Percentiles rank a stretch among this genome's conserved stretches.
phyloP scores from a whole-genome alignment of 2,797 vertebrate genomes.

The Carcharodon carcharias region DNA sequence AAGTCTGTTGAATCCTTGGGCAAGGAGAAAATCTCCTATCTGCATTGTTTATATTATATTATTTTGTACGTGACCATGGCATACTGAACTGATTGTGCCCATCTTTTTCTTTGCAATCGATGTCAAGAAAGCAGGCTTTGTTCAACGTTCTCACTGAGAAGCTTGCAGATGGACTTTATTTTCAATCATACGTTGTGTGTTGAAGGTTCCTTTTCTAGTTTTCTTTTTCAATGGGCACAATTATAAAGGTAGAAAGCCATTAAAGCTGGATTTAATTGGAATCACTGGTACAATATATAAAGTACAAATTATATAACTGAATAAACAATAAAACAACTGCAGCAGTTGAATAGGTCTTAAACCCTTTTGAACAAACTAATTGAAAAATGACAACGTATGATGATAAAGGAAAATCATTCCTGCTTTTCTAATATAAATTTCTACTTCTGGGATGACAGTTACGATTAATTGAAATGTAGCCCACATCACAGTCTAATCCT shows the following conservation, averaged over 20 bases:
- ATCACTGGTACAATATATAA: slow-evolving; percentile 2
- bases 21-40: slow-evolving; percentile 42
- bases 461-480: slow-evolving; percentile 24
- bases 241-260: slow-evolving; percentile 27
- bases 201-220: slow-evolving; percentile 18
- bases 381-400: not conserved
- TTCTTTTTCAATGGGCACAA: slow-evolving; percentile 13
- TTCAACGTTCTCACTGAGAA: not conserved
- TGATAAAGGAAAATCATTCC: slow-evolving; percentile 11
- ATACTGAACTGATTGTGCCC: slow-evolving; percentile 41
- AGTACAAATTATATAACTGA: not conserved
- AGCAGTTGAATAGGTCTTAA: slow-evolving; percentile 8
- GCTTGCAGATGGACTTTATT: slow-evolving; percentile 19
- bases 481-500: not conserved
- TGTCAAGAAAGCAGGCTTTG: slow-evolving; percentile 41
- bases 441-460: not conserved
- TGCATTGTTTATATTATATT: slow-evolving; percentile 34
- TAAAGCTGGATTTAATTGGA: slow-evolving; percentile 15
- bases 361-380: slow-evolving; percentile 2
- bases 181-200: not conserved
- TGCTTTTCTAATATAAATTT: not conserved
- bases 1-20: slow-evolving; percentile 42
- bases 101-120: slow-evolving; percentile 40
- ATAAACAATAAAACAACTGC: not conserved
- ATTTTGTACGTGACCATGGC: slow-evolving; percentile 51